Evolutionary conservation across 37 sponge, comb jelly and placozoan species (phyloP).

Genomic region (Haliclona indistincta): DNA sequence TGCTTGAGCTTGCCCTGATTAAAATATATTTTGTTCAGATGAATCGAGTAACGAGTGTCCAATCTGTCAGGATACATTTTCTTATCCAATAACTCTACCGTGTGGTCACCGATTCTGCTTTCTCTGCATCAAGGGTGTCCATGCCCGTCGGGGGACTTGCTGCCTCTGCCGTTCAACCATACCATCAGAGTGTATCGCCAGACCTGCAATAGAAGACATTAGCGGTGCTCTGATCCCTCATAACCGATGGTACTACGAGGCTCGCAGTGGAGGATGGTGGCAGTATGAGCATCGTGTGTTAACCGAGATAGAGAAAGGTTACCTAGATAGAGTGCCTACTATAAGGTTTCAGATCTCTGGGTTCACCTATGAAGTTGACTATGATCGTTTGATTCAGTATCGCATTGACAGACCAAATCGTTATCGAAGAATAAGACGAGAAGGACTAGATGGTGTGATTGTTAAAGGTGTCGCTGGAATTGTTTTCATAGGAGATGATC

Average conservation of each 20-base stretch:
- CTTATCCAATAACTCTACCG: conserved; percentile 80
- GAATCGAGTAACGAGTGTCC: too few relatives aligned
- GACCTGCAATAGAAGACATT: conserved; percentile 46
- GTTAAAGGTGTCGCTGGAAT: conserved; percentile 82
- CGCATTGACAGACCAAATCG: conserved; percentile 55
- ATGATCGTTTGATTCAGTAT: conserved; percentile 66
- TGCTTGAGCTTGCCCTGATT: too few relatives aligned
- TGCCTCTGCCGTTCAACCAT: conserved; percentile 77
- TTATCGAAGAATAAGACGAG: conserved; percentile 61
- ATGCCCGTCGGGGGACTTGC: conserved; percentile 51
- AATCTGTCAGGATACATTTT: conserved; percentile 61
- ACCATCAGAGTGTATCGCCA: conserved; percentile 47
- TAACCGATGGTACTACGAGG: conserved; percentile 78
- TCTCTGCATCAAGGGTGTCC: conserved; percentile 92
- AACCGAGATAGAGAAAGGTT: conserved; percentile 68
- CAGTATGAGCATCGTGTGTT: conserved; percentile 78
- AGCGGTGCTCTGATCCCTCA: not conserved
- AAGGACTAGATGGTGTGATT: conserved; percentile 14
- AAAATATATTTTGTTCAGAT: too few relatives aligned
- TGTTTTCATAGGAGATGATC: too few relatives aligned
- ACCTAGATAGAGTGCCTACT: conserved; percentile 1
- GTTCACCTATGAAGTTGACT: conserved; percentile 77
- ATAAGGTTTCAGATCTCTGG: conserved; percentile 68
- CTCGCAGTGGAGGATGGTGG: conserved; percentile 90
- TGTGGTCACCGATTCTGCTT: conserved; percentile 92